Conservation (phyloP, 92 coral and sea anemone genomes). For the Nematostella vectensis region DNA sequence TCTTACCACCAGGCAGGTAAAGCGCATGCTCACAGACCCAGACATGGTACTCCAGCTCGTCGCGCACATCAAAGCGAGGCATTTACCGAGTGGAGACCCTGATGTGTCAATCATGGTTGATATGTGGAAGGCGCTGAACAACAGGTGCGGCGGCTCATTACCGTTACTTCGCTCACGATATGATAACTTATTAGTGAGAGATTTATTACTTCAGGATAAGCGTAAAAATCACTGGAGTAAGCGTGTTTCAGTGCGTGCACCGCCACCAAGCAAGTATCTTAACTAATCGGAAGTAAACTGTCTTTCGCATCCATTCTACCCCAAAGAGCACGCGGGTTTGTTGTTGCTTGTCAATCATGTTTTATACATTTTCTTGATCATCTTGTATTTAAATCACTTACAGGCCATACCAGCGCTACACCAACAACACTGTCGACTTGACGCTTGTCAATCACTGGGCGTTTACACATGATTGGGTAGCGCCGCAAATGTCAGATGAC, state of each 20-base stretch:
- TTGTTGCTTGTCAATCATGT: too few species aligned
- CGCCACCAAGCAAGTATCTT: too few species aligned
- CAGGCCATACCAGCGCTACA: conserved; percentile 46
- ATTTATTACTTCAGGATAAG: not conserved
- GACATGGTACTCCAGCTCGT: conserved; percentile 39
- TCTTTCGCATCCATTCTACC: too few species aligned
- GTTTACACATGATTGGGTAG: conserved; percentile 39
- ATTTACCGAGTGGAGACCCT: conserved; percentile 5
- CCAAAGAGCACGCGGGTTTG: too few species aligned
- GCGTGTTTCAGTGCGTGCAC: too few species aligned
- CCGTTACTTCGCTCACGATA: too few species aligned
- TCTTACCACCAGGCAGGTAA: conserved; percentile 32
- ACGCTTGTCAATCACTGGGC: conserved; percentile 32
- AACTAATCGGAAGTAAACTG: too few species aligned
- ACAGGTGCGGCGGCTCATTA: conserved; percentile 28
- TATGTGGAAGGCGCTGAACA: conserved; percentile 50
- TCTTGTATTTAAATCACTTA: too few species aligned
- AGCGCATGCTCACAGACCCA: conserved; percentile 40
- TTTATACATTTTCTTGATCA: too few species aligned
- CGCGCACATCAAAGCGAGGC: conserved; percentile 20
- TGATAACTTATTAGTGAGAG: not conserved
- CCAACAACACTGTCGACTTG: conserved; percentile 22
- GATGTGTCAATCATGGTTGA: conserved; percentile 23
- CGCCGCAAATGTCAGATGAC: conserved; percentile 46
- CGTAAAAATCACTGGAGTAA: too few species aligned